These are phyloP conservation scores for Simalia tracyae DNA, from an alignment of 2,797 vertebrate genomes.

Conservation along the genomic window DNA sequence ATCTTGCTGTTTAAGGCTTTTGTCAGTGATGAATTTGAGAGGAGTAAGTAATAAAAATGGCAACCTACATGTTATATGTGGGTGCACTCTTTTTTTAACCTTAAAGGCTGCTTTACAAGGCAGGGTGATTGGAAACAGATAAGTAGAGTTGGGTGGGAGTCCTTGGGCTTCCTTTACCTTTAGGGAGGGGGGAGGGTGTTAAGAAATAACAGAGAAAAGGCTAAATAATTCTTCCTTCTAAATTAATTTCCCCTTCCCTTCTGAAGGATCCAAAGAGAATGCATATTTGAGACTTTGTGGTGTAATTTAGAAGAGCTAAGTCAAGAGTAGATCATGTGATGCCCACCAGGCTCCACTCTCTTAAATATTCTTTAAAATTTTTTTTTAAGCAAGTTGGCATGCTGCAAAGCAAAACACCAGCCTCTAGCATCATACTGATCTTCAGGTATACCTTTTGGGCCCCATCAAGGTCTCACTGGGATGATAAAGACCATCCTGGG, in stretches of 20 bases:
- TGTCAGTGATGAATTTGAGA: conserved; percentile 39
- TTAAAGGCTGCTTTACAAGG: background rate
- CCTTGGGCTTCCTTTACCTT: background rate
- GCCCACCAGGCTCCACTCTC: background rate
- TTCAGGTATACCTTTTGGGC: background rate
- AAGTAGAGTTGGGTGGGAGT: background rate
- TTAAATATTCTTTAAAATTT: background rate
- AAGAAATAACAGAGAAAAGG: background rate
- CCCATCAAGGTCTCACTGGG: background rate
- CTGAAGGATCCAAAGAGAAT: background rate
- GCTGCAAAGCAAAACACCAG: background rate
- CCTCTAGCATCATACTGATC: background rate
- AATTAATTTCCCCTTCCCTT: background rate
- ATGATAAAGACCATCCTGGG: background rate
- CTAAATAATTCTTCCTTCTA: background rate
- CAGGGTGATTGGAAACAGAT: background rate
- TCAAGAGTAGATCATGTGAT: background rate
- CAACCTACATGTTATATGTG: background rate
- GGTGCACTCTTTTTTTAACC: background rate
- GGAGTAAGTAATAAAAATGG: conserved; percentile 16
- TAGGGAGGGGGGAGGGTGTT: background rate
- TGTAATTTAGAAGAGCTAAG: background rate
- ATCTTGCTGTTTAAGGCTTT: conserved; percentile 41
- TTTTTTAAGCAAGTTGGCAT: background rate
- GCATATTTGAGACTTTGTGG: background rate